phyloP scores from a whole-genome alignment of 2,797 vertebrate species.

The Perodicticus potto region DNA sequence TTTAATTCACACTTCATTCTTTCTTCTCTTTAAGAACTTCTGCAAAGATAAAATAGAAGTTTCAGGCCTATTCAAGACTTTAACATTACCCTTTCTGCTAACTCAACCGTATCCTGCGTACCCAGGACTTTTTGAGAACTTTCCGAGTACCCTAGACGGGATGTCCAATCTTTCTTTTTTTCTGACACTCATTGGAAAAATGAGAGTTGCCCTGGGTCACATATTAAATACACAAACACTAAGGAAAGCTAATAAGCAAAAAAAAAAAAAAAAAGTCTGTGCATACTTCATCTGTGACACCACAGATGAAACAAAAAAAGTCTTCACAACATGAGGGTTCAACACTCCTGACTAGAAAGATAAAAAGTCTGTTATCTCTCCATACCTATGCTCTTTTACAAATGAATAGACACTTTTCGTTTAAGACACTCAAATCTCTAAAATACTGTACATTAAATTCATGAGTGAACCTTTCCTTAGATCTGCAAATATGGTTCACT shows the following conservation, averaged over 20 bases:
- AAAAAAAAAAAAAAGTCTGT: too few relatives aligned
- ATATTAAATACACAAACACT: too few relatives aligned
- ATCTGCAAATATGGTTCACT: neutral
- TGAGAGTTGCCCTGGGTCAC: too few relatives aligned
- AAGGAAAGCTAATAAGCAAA: too few relatives aligned
- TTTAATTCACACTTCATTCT: conserved; percentile 25
- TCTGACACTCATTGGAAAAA: too few relatives aligned
- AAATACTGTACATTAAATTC: conserved; percentile 12
- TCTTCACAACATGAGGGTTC: too few relatives aligned
- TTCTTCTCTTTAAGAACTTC: neutral
- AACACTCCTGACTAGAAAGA: neutral
- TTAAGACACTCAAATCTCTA: conserved; percentile 3
- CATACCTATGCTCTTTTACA: neutral
- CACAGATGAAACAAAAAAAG: too few relatives aligned
- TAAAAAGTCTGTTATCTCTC: neutral
- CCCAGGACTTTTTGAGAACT: neutral
- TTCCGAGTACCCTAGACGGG: neutral
- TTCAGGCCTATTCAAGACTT: neutral
- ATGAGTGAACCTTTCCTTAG: neutral
- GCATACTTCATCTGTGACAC: too few relatives aligned
- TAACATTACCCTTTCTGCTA: neutral
- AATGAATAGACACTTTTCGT: neutral
- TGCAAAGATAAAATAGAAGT: neutral
- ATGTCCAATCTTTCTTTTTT: too few relatives aligned
- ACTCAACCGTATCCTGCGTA: neutral